Conservation (phyloP, 2,113 vertebrate genomes). For the Nematolebias whitei region DNA sequence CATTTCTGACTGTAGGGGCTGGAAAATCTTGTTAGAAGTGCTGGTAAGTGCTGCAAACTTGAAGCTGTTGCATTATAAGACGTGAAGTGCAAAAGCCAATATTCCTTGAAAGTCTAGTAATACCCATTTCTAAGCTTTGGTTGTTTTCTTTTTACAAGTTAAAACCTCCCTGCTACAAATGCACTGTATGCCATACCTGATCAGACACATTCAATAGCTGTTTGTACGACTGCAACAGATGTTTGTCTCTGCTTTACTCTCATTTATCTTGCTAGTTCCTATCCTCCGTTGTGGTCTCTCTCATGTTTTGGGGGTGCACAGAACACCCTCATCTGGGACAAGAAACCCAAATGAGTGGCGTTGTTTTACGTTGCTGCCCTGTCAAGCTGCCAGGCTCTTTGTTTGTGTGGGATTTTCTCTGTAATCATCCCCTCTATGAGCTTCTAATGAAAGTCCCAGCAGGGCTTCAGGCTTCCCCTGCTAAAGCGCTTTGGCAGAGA, state of each 20-base stretch:
- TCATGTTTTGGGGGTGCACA: neutral
- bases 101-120: neutral
- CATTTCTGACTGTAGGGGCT: neutral
- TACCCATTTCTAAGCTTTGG: neutral
- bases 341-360: constrained; percentile 13
- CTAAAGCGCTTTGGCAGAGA: constrained; percentile 30
- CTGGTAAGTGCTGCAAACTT: neutral
- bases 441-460: constrained; percentile 60
- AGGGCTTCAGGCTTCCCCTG: constrained; percentile 38
- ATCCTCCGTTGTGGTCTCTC: no score
- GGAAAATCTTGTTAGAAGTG: neutral
- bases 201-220: neutral
- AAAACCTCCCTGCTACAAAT: neutral
- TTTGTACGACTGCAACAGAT: neutral
- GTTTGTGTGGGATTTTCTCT: constrained; percentile 38
- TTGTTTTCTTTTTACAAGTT: neutral
- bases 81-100: neutral
- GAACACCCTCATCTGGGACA: constrained; percentile 17
- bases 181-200: neutral
- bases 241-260: neutral
- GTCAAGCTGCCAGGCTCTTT: constrained; percentile 34
- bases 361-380: constrained; percentile 25
- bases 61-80: neutral
- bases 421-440: constrained; percentile 60
- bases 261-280: constrained; percentile 2